Base-by-base conservation (phyloP, 2,797 vertebrate genomes). In the Gobionotothen gibberifrons region DNA sequence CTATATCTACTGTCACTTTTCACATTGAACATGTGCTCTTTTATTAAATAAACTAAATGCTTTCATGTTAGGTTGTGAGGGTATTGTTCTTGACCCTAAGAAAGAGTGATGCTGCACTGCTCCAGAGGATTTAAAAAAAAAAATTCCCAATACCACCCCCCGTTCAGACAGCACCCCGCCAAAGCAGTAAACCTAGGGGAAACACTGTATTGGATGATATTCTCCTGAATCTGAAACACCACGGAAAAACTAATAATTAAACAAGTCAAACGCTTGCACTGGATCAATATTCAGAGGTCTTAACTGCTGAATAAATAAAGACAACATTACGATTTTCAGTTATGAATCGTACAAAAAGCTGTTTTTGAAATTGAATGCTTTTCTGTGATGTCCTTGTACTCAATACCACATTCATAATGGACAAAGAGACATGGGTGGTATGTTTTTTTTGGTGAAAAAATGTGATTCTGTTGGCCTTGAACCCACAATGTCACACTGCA, bases 281-380 rank as follows among this genome's bases (percentile, higher is more conserved):
- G 10, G 3, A 36, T 69, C 8, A 36, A 3, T 40, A n/a, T 22
- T 64, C 19, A 16, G 32, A 55, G 29, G 36, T 51, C 19, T 22
- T 43, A 58, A 15, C 10, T 22, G 67, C 3, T 53, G 11, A 61
- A 61, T 5, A 69, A 62, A 42, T 19, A 49, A 46, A 66, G 29
- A 4, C 4, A 21, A 5, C 4, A 39, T 19, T 53, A 3, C 0
- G 1, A 16, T 61, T 67, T 49, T n/a, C 12, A 36, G 10, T 14
- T 14, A 48, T 32, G 11, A 58, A 16, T 46, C 9, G 5, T 51
- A 6, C 14, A 39, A 39, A 55, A 2, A 22, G 8, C 26, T 21
- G 3, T 17, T 68, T 42, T 51, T 72, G 1, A 61, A 70, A 56
- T 5, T 29, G 4, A 39, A 43, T 22, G 5, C 7, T 16, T 59